Conservation (phyloP, 2,797 vertebrate species). For the Hyperoplus immaculatus region DNA sequence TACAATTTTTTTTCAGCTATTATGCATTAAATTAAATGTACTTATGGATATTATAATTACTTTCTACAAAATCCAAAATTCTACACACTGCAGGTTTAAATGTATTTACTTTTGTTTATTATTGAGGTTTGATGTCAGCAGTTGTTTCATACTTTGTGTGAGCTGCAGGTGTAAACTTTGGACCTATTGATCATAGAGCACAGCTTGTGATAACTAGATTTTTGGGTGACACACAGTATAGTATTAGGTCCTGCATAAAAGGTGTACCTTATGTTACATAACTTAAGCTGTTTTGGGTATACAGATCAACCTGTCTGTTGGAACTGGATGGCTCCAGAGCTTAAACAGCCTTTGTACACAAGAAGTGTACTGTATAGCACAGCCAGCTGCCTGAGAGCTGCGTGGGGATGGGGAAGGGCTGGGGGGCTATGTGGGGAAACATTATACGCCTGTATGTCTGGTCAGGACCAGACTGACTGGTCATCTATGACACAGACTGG, state of each 20-base stretch:
- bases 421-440: conserved; percentile 64
- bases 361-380: conserved; percentile 48
- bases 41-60: too few species aligned
- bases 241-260: neutral
- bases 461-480: conserved; percentile 46
- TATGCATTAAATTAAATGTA: too few species aligned
- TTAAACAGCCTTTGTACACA: conserved; percentile 51
- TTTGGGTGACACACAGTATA: neutral
- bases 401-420: conserved; percentile 30
- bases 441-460: conserved; percentile 69
- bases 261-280: conserved; percentile 31
- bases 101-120: neutral
- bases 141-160: neutral
- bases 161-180: neutral
- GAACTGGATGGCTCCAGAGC: conserved; percentile 39
- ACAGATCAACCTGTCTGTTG: conserved; percentile 28
- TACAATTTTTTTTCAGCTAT: too few species aligned
- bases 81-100: too few species aligned
- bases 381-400: conserved; percentile 48
- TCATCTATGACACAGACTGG: conserved; percentile 59
- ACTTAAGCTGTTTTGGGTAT: conserved; percentile 1
- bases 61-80: too few species aligned
- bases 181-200: neutral
- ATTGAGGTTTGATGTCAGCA: too few species aligned
- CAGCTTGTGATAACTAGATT: conserved; percentile 1